Evolutionary conservation across 2,797 vertebrate species (phyloP).

Genomic region (Momotus momota): DNA sequence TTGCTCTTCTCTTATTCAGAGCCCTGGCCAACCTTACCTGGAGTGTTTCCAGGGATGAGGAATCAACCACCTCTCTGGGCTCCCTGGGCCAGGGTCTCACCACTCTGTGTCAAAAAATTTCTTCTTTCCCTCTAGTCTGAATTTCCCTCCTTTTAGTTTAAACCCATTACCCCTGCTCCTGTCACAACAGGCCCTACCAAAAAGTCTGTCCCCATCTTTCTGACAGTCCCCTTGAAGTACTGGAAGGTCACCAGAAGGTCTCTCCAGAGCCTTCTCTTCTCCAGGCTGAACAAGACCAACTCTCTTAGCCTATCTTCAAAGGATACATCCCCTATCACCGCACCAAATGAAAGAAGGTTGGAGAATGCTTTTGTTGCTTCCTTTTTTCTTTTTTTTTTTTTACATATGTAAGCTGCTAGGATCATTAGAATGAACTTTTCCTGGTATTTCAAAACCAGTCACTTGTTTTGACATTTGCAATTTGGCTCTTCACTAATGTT

Average conservation of each 20-base stretch:
- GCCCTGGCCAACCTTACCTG: neutral
- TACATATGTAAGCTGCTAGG: neutral
- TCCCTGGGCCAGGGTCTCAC: neutral
- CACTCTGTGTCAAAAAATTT: neutral
- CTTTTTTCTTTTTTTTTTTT: neutral
- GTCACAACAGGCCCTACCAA: neutral
- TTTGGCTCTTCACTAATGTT: neutral
- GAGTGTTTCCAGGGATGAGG: neutral
- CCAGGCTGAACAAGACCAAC: neutral
- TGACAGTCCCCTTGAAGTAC: neutral
- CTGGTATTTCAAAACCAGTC: neutral
- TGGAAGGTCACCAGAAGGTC: neutral
- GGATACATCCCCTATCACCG: neutral
- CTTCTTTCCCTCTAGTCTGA: neutral
- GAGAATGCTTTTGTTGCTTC: neutral
- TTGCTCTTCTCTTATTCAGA: neutral
- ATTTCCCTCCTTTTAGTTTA: neutral
- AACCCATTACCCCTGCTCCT: neutral
- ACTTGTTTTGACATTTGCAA: constrained; percentile 40
- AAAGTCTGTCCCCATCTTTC: neutral
- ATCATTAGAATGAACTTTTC: constrained; percentile 21
- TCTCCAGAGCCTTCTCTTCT: neutral
- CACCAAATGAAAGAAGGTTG: neutral
- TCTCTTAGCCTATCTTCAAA: neutral
- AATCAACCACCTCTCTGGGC: neutral